Evolutionary conservation across 2,113 vertebrate species (phyloP).

Genomic region (Xiphophorus couchianus): DNA sequence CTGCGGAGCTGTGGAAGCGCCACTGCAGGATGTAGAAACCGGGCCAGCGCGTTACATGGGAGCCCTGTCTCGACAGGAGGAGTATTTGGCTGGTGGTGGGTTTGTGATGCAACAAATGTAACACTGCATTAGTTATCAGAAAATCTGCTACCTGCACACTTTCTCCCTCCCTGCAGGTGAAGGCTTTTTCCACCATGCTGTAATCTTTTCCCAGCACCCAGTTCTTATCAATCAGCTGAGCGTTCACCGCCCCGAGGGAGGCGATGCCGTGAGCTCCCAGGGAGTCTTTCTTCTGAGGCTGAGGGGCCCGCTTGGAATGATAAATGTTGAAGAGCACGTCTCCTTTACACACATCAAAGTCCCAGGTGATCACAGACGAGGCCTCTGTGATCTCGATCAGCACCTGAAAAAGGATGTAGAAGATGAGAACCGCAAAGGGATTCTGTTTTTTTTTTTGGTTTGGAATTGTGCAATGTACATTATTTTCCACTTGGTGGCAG

Average conservation of each 20-base stretch:
- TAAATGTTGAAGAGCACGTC: conserved; percentile 94
- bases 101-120: neutral
- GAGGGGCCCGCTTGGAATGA: conserved; percentile 89
- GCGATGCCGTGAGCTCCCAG: conserved; percentile 86
- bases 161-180: conserved; percentile 92
- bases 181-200: conserved; percentile 92
- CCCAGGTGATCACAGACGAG: conserved; percentile 96
- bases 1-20: conserved; percentile 88
- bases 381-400: conserved; percentile 91
- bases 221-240: conserved; percentile 88
- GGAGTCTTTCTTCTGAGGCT: conserved; percentile 87
- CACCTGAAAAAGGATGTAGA: conserved; percentile 77
- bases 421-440: conserved; percentile 3
- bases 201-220: conserved; percentile 94
- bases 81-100: neutral
- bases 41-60: conserved; percentile 94
- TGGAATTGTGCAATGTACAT: neutral
- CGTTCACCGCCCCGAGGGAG: conserved; percentile 84
- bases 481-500: conserved; percentile 48
- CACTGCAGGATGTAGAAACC: conserved; percentile 98
- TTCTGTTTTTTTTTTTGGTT: neutral
- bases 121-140: neutral
- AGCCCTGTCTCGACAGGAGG: conserved; percentile 82
- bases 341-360: conserved; percentile 96
- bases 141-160: conserved; percentile 89